Evolutionary conservation across 1,140 invertebrate species (phyloP).

Genomic region (Sesamia nonagrioides): DNA sequence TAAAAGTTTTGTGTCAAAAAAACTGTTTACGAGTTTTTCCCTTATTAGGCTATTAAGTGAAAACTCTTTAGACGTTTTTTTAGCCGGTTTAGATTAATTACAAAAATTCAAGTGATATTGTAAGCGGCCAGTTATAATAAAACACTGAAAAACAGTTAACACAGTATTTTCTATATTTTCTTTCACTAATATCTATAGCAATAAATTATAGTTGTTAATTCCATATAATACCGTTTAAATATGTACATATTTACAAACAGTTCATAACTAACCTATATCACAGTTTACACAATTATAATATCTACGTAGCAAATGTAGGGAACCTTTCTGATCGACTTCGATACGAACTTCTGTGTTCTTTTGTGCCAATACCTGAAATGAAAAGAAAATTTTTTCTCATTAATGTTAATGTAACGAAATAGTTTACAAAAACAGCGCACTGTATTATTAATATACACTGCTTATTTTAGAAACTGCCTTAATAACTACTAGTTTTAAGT

Average conservation of each 20-base stretch:
- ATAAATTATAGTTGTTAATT: slow-evolving; percentile 73
- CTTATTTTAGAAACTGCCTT: slow-evolving; percentile 14
- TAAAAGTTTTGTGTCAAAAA: no score
- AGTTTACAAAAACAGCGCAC: background rate
- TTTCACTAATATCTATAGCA: slow-evolving; percentile 66
- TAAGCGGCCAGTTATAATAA: slow-evolving; percentile 40
- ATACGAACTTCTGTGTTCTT: slow-evolving; percentile 39
- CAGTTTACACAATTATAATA: slow-evolving; percentile 62
- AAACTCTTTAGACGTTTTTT: no score
- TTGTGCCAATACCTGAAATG: slow-evolving; percentile 51
- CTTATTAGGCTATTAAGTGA: no score
- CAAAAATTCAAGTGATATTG: background rate
- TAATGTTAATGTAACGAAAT: background rate
- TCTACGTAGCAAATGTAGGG: slow-evolving; percentile 43
- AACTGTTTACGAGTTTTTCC: no score
- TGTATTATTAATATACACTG: background rate
- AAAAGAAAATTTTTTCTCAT: slow-evolving; percentile 37
- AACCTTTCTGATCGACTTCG: slow-evolving; percentile 35
- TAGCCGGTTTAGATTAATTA: no score
- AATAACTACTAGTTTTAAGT: background rate
- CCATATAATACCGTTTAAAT: slow-evolving; percentile 51
- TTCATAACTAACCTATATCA: slow-evolving; percentile 75
- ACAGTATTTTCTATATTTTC: slow-evolving; percentile 70
- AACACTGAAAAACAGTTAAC: slow-evolving; percentile 67
- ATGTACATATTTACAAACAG: slow-evolving; percentile 80